Evolutionary conservation across 1,140 invertebrate genomes (phyloP).

Genomic region (Rhagoletis zephyria): DNA sequence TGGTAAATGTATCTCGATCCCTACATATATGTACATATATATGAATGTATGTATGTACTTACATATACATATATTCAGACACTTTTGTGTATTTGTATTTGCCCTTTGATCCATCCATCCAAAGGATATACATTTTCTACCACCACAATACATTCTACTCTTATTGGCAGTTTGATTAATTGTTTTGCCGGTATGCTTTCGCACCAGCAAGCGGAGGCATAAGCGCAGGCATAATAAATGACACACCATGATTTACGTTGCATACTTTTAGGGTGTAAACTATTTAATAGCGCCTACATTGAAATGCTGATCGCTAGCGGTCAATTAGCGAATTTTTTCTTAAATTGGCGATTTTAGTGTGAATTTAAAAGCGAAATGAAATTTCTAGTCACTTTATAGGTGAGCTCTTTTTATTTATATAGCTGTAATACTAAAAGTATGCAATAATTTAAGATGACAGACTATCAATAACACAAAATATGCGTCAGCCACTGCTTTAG

Average conservation of each 20-base stretch:
- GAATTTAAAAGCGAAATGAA: not conserved
- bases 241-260: not conserved
- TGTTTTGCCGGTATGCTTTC: not conserved
- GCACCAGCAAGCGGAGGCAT: not conserved
- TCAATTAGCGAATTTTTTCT: not conserved
- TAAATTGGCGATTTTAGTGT: not conserved
- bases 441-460: too few relatives aligned
- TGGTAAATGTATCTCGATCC: not conserved
- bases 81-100: not conserved
- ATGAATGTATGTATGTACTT: too few relatives aligned
- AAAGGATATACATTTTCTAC: not conserved
- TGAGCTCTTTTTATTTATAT: too few relatives aligned
- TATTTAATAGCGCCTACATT: not conserved
- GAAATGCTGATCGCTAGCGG: not conserved
- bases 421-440: too few relatives aligned
- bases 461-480: too few relatives aligned
- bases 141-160: not conserved
- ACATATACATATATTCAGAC: too few relatives aligned
- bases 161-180: constrained; percentile 44
- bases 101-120: not conserved
- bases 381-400: not conserved
- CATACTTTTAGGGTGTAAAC: not conserved
- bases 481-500: too few relatives aligned
- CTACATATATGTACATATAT: too few relatives aligned
- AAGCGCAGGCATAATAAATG: not conserved